These are phyloP conservation scores for Halichoerus grypus DNA, from an alignment of 2,113 vertebrate genomes.

Conservation along the genomic window DNA sequence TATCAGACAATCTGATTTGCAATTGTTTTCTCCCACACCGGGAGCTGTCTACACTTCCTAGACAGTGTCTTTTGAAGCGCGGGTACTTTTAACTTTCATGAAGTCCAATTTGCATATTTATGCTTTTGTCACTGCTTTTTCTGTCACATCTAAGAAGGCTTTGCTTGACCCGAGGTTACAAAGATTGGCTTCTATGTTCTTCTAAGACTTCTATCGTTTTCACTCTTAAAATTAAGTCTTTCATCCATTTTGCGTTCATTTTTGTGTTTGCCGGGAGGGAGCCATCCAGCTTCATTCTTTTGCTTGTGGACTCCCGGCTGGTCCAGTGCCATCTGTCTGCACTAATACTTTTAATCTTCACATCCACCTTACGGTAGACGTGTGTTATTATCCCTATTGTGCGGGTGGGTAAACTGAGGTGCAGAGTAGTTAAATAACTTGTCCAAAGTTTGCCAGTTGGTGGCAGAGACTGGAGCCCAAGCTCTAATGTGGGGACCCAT, in stretches of 20 bases:
- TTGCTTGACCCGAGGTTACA: neutral
- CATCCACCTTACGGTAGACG: neutral
- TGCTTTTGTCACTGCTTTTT: neutral
- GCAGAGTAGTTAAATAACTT: neutral
- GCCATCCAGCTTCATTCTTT: neutral
- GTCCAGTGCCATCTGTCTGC: neutral
- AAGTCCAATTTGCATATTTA: neutral
- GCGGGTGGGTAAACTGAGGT: neutral
- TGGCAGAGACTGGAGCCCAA: neutral
- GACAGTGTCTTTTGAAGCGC: neutral
- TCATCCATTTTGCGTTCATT: neutral
- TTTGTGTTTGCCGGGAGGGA: neutral
- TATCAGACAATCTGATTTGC: neutral
- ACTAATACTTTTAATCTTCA: neutral
- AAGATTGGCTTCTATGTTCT: neutral
- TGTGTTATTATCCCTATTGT: neutral
- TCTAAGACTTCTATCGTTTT: neutral
- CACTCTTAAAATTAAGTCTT: neutral
- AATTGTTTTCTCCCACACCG: neutral
- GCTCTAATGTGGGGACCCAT: neutral
- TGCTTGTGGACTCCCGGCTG: neutral
- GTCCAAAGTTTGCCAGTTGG: neutral
- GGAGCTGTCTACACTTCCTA: neutral
- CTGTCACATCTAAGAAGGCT: neutral
- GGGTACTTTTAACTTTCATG: neutral